Evolutionary conservation across 2,113 vertebrate species (phyloP), one percentile per base, ranked within the genome.

Genomic region (Pseudorectes ferrugineus): DNA sequence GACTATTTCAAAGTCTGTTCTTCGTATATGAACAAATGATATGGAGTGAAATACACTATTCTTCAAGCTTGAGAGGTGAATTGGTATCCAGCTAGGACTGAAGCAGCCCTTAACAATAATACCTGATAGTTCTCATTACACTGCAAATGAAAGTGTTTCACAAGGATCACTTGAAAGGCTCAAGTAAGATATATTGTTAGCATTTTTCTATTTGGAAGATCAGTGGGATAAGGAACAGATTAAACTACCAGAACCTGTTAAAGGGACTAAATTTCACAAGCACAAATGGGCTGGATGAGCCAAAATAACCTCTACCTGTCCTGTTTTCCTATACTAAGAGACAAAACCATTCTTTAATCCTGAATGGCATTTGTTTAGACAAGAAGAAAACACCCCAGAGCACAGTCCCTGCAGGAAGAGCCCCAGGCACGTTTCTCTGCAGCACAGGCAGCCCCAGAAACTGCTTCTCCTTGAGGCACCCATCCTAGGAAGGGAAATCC

Each of bases 81-180:
- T 97, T 96, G 94, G 81, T 76, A 97, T 95, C 95, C 96, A 93
- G 96, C 94, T 85, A 97, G 65, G 93, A 95, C 88, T 93, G 93
- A 94, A 88, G 83, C 93, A 86, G 89, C 71, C 92, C 78, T 96
- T 95, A 97, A 96, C 93, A 95, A 96, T 96, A 95, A 95, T 82
- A 96, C 86, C 90, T 96, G 93, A 95, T 94, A 91, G 90, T 91
- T 96, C 95, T 93, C 95, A 94, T 95, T 97, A 96, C 52, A 48
- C 81, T 86, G 88, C 83, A 94, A 97, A 94, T 97, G 72, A 93
- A 97, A 97, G 80, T 92, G 77, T 96, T 96, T 96, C 92, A 93
- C 87, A 79, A 96, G 79, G 75, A 96, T 85, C 90, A 86, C 88
- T 97, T 93, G 94, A 97, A 97, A 96, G 52, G 68, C 92, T 95